These are phyloP conservation scores for Aspidiotus rigidus DNA, from an alignment of 2,888 invertebrate genomes.

Conservation along the genomic window DNA sequence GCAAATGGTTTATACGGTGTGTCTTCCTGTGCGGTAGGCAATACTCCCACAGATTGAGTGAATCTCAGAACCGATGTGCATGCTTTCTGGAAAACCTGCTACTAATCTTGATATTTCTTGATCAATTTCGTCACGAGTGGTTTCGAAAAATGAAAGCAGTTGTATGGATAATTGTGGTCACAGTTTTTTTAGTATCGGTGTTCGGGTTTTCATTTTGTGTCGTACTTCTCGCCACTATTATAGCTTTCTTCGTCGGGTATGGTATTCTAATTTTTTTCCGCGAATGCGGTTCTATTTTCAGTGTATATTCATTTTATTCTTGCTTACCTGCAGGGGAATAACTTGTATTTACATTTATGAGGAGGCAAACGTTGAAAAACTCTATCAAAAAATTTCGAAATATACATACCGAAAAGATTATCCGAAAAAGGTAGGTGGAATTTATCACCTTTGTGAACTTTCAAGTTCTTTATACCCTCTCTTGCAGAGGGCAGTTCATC, in stretches of 20 bases:
- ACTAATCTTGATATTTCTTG: too few species aligned
- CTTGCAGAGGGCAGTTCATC: too few species aligned
- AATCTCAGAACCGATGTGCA: too few species aligned
- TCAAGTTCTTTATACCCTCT: too few species aligned
- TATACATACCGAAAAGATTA: slow-evolving; percentile 2
- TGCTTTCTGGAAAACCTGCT: too few species aligned
- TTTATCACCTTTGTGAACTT: too few species aligned
- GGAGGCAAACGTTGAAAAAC: background rate
- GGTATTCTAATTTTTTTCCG: background rate
- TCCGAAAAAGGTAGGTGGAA: background rate
- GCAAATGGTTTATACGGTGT: too few species aligned
- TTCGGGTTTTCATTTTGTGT: slow-evolving; percentile 22
- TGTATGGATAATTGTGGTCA: slow-evolving; percentile 26
- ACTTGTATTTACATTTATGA: slow-evolving; percentile 13
- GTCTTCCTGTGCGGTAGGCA: too few species aligned
- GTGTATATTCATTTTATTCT: background rate
- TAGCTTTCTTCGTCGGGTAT: slow-evolving; percentile 21
- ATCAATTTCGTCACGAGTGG: too few species aligned
- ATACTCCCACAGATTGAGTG: too few species aligned
- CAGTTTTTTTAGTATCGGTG: slow-evolving; percentile 19
- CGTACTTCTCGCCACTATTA: slow-evolving; percentile 3
- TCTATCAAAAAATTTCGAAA: slow-evolving; percentile 5
- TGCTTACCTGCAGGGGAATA: slow-evolving; percentile 13
- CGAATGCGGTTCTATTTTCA: too few species aligned
- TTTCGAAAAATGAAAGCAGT: slow-evolving; percentile 25